phyloP scores from a whole-genome alignment of 2,797 vertebrate species.

The Sciurus vulgaris region DNA sequence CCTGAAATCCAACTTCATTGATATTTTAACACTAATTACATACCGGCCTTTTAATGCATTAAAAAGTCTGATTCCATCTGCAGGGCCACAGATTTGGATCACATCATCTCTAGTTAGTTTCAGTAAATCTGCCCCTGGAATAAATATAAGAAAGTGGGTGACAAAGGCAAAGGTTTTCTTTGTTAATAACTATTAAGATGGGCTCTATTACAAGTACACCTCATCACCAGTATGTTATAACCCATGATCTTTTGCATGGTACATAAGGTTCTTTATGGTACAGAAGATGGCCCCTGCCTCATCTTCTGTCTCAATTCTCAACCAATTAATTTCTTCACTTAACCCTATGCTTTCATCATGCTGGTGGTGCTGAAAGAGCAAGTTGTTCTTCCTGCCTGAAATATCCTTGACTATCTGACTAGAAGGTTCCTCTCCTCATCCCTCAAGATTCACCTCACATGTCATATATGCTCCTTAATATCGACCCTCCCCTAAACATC shows the following conservation, averaged over 20 bases:
- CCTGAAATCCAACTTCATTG: conserved; percentile 43
- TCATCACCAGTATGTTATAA: neutral
- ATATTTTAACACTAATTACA: conserved; percentile 81
- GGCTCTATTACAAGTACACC: neutral
- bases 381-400: neutral
- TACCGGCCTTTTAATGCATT: conserved; percentile 97
- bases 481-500: neutral
- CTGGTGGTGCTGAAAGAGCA: neutral
- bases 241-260: neutral
- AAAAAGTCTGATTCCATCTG: conserved; percentile 97
- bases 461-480: neutral
- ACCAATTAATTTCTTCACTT: neutral
- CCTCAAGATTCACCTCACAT: neutral
- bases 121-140: conserved; percentile 94
- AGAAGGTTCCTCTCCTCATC: neutral
- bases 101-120: conserved; percentile 98
- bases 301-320: neutral
- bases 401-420: neutral
- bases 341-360: neutral
- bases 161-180: conserved; percentile 46
- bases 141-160: conserved; percentile 56
- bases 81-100: conserved; percentile 98
- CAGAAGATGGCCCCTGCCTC: neutral
- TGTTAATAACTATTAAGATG: conserved; percentile 28
- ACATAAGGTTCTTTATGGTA: neutral